These are phyloP conservation scores for Ectropis crepuscularia DNA, from an alignment of 2,888 invertebrate species.

Conservation along the genomic window DNA sequence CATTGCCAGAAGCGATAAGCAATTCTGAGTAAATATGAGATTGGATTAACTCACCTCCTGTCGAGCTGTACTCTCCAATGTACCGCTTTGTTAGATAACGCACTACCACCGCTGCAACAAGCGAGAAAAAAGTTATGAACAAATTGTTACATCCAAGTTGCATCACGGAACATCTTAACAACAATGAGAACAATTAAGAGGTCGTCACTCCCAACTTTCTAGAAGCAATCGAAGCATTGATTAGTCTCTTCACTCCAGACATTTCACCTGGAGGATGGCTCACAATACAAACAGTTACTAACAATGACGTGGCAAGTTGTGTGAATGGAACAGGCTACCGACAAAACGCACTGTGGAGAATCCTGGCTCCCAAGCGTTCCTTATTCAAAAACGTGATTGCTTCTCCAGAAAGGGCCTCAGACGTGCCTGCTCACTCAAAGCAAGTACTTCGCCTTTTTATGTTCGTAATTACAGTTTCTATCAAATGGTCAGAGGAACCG, in stretches of 20 bases:
- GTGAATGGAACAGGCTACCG: slow-evolving; percentile 71
- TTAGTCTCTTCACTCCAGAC: slow-evolving; percentile 78
- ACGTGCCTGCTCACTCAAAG: slow-evolving; percentile 35
- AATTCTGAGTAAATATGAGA: slow-evolving; percentile 22
- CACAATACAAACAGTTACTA: slow-evolving; percentile 77
- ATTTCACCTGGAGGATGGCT: slow-evolving; percentile 63
- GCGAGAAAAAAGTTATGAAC: slow-evolving; percentile 50
- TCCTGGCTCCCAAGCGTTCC: slow-evolving; percentile 69
- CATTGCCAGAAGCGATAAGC: slow-evolving; percentile 31
- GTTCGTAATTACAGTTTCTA: slow-evolving; percentile 55
- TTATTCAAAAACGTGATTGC: slow-evolving; percentile 75
- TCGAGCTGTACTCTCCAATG: slow-evolving; percentile 92
- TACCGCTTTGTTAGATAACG: slow-evolving; percentile 91
- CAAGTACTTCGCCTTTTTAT: slow-evolving; percentile 57
- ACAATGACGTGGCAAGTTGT: slow-evolving; percentile 73
- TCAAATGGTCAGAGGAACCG: slow-evolving; percentile 46
- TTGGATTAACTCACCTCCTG: slow-evolving; percentile 86
- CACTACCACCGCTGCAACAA: slow-evolving; percentile 91
- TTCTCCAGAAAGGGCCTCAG: slow-evolving; percentile 50
- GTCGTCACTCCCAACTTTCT: slow-evolving; percentile 78
- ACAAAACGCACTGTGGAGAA: slow-evolving; percentile 73
- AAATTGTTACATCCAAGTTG: slow-evolving; percentile 42
- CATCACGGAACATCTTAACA: slow-evolving; percentile 48
- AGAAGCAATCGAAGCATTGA: slow-evolving; percentile 64
- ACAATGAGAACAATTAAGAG: slow-evolving; percentile 62